Evolutionary conservation across 2,888 invertebrate genomes (phyloP), one percentile per base, ranked within the genome.

Genomic region (Pharmacophagus antenor): DNA sequence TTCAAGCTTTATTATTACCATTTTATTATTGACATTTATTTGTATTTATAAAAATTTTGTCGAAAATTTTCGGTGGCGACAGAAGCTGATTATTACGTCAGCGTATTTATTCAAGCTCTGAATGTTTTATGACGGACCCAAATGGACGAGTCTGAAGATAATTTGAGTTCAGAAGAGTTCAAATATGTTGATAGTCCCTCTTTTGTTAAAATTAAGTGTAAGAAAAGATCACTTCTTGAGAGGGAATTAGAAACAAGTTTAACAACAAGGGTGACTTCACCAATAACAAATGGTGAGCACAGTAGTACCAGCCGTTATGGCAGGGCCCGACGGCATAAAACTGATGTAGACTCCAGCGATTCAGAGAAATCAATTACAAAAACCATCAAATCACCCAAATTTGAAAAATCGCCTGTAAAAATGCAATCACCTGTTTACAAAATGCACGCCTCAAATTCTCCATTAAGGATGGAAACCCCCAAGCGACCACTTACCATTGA

Each of bases 241-340:
- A 78, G 88, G 44, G 86, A 89, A 71, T 72, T 91, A 42, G 90
- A 89, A 66, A 90, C 88, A 0, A 87, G 71, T 65, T 70, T 91
- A 68, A 89, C 90, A 58, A 73, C 85, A 25, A 76, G 77, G 67
- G 70, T 87, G 6, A 89, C 86, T 47, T 84, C 86, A 8, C 88
- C 88, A 1, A 71, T 77, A 3, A 71, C 75, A 1, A 65, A 67
- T 25, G 65, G 66, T 12, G 85, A 82, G 50, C 74, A 72, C n/a
- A 64, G 70, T 1, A 87, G 72, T 42, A 91, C 80, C 25, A 94
- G 93, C 67, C 91, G 94, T 15, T 94, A 93, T 76, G 93, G 94
- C 8, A 85, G 94, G 73, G 83, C 92, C 54, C 88, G 92, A 27
- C 90, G 92, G 57, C 80, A 88, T 6, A 93, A 93, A 76, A 76